Evolutionary conservation across 37 sponge, comb jelly and placozoan genomes (phyloP).

Genomic region (Spongia lamella): DNA sequence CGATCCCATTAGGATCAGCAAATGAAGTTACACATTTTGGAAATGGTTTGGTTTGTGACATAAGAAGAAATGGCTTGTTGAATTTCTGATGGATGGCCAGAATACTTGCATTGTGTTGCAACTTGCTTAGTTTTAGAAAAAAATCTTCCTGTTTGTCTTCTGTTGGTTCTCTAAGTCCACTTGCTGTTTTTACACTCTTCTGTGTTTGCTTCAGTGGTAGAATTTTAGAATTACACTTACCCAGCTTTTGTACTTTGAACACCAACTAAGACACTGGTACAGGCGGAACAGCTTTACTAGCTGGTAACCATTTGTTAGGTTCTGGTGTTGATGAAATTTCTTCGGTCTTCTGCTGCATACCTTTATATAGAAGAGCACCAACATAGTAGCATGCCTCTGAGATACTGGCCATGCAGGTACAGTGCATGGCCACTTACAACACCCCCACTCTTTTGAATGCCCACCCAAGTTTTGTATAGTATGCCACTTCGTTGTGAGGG

Average conservation of each 20-base stretch:
- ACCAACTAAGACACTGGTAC: no score
- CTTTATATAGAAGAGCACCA: conserved; percentile 16
- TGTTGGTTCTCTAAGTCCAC: neutral
- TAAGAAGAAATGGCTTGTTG: neutral
- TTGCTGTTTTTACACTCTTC: no score
- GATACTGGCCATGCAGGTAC: conserved; percentile 51
- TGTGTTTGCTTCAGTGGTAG: no score
- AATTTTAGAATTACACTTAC: no score
- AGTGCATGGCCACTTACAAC: neutral
- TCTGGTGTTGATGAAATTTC: no score
- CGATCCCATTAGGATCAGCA: neutral
- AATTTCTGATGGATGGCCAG: conserved; percentile 16
- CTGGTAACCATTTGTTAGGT: no score
- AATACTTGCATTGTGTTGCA: conserved; percentile 11
- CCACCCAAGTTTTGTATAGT: no score
- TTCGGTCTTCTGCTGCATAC: no score
- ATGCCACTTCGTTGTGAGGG: no score
- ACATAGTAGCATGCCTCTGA: conserved; percentile 39
- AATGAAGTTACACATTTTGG: conserved; percentile 5
- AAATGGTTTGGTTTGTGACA: neutral
- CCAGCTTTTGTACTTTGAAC: no score
- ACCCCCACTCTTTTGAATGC: no score
- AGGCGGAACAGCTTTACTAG: no score
- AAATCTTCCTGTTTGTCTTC: neutral
- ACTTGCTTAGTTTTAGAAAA: conserved; percentile 1